Conservation (phyloP, 2,888 invertebrate species). For the Troides aeacus region DNA sequence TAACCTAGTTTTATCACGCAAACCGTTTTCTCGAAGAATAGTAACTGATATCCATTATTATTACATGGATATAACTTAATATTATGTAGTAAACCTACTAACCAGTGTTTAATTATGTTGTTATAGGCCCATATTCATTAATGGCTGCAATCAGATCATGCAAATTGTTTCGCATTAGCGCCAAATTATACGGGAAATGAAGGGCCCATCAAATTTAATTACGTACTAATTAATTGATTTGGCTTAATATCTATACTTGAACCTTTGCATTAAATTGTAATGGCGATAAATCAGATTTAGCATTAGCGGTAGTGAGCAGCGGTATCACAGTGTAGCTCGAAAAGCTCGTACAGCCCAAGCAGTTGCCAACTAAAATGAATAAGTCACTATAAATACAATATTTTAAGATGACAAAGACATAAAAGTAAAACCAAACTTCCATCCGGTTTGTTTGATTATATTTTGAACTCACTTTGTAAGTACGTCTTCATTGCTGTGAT, state of each 20-base stretch:
- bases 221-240: slow-evolving; percentile 28
- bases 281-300: slow-evolving; percentile 7
- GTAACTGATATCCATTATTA: not conserved
- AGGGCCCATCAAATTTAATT: slow-evolving; percentile 29
- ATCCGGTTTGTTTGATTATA: too few species aligned
- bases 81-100: slow-evolving; percentile 20
- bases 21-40: not conserved
- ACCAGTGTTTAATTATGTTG: slow-evolving; percentile 26
- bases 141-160: slow-evolving; percentile 30
- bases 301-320: not conserved
- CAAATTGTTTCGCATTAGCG: slow-evolving; percentile 31
- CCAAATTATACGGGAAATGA: slow-evolving; percentile 30
- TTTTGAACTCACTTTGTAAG: too few species aligned
- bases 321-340: too few species aligned
- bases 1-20: not conserved
- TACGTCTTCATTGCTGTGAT: too few species aligned
- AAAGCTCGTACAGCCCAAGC: too few species aligned
- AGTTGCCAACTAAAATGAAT: too few species aligned
- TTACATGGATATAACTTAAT: not conserved
- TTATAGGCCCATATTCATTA: slow-evolving; percentile 25
- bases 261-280: slow-evolving; percentile 9
- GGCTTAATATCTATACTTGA: slow-evolving; percentile 2
- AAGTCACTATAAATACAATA: too few species aligned
- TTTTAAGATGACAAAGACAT: too few species aligned
- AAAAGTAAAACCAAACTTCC: too few species aligned